Evolutionary conservation across 2,113 vertebrate species (phyloP).

Genomic region (Rhabdornis inornatus): DNA sequence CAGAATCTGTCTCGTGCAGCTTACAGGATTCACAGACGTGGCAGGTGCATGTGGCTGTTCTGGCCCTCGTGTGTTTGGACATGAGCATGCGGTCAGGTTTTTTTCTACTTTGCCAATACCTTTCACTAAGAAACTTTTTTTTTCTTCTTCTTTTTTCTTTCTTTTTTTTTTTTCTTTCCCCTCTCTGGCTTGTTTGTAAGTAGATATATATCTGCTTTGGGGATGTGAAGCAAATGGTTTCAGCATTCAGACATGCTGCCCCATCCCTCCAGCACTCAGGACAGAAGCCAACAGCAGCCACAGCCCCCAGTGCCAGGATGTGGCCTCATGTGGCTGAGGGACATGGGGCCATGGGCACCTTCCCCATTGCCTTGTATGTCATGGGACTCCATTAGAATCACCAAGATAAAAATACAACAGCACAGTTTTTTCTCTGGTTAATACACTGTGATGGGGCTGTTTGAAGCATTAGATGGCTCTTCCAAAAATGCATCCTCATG

Average conservation of each 20-base stretch:
- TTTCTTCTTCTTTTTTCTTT: too few species aligned
- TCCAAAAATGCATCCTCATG: neutral
- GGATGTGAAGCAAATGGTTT: neutral
- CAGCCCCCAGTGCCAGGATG: neutral
- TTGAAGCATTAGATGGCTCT: neutral
- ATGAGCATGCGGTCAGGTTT: rapidly evolving
- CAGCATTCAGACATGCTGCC: neutral
- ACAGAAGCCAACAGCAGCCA: neutral
- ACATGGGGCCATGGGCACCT: neutral
- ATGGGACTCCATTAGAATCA: neutral
- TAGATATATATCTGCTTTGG: neutral
- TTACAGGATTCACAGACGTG: neutral
- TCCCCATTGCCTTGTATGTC: rapidly evolving
- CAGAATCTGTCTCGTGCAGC: rapidly evolving
- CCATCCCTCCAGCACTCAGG: neutral
- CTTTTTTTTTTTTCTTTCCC: rapidly evolving
- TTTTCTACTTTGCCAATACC: neutral
- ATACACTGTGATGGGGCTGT: neutral
- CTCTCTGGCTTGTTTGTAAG: neutral
- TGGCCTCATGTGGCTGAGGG: neutral
- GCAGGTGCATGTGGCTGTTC: neutral
- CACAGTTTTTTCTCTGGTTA: neutral
- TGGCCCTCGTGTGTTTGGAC: rapidly evolving
- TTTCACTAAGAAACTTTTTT: neutral
- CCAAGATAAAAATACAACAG: neutral